These are phyloP conservation scores for Drosophila albomicans DNA, from an alignment of 1,140 invertebrate species.

Conservation along the genomic window DNA sequence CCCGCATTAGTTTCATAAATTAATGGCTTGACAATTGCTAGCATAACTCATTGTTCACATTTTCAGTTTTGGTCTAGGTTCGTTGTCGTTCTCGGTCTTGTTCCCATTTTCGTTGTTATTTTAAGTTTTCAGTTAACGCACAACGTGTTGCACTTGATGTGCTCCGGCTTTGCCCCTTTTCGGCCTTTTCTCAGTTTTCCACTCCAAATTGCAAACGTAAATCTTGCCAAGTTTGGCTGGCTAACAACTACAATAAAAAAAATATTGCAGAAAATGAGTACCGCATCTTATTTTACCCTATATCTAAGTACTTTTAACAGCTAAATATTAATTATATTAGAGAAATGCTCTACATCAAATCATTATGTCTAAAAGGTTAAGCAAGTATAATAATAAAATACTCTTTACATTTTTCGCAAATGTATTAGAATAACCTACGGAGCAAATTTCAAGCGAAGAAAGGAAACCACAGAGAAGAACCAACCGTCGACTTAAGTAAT, in stretches of 20 bases:
- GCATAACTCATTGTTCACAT: conserved; percentile 46
- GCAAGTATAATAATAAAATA: too few relatives aligned
- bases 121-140: conserved; percentile 42
- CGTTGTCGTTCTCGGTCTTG: not conserved
- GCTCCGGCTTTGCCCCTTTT: conserved; percentile 21
- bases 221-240: conserved; percentile 60
- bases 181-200: conserved; percentile 34
- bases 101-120: not conserved
- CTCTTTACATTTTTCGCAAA: not conserved
- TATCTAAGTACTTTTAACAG: too few relatives aligned
- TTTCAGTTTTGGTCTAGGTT: not conserved
- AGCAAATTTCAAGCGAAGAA: not conserved
- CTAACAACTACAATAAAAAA: conserved; percentile 24
- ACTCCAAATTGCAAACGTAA: conserved; percentile 68
- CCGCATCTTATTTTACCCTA: conserved; percentile 38
- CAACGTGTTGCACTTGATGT: conserved; percentile 71
- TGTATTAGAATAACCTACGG: not conserved
- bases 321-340: too few relatives aligned
- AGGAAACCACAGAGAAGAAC: conserved; percentile 21
- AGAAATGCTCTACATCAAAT: too few relatives aligned
- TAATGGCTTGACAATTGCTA: conserved; percentile 48
- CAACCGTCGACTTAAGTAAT: conserved; percentile 61
- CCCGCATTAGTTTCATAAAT: conserved; percentile 52
- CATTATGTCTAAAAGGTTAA: too few relatives aligned
- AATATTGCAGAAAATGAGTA: conserved; percentile 17